phyloP scores from a whole-genome alignment of 2,113 vertebrate species.

The Microcebus murinus region DNA sequence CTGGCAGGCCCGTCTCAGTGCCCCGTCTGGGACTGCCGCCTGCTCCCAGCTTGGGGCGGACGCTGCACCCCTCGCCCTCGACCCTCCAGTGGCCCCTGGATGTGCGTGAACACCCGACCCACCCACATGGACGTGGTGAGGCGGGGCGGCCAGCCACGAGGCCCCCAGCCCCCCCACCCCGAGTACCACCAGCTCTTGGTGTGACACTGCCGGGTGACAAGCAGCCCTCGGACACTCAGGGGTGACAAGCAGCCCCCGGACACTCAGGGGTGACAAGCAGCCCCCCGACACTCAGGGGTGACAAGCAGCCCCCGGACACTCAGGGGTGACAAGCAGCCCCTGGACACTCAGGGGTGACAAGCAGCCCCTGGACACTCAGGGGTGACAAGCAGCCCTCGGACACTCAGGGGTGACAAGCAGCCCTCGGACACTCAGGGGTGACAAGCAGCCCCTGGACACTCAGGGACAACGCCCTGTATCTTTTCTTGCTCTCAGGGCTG shows the following conservation, averaged over 20 bases:
- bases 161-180: not conserved
- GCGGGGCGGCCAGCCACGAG: not conserved
- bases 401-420: not conserved
- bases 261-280: not conserved
- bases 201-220: not conserved
- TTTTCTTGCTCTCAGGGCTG: not conserved
- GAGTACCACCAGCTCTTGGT: not conserved
- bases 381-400: no score
- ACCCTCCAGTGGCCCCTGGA: rapidly evolving
- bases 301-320: not conserved
- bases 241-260: no score
- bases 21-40: not conserved
- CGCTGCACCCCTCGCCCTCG: rapidly evolving
- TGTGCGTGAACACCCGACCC: no score
- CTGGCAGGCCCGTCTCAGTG: not conserved
- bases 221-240: not conserved
- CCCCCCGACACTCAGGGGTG: no score
- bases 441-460: no score
- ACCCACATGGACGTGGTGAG: rapidly evolving
- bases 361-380: not conserved
- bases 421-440: no score
- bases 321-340: no score
- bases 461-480: no score
- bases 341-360: no score
- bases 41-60: not conserved